Evolutionary conservation across 2,113 vertebrate species (phyloP).

Genomic region (Ageneiosus marmoratus): DNA sequence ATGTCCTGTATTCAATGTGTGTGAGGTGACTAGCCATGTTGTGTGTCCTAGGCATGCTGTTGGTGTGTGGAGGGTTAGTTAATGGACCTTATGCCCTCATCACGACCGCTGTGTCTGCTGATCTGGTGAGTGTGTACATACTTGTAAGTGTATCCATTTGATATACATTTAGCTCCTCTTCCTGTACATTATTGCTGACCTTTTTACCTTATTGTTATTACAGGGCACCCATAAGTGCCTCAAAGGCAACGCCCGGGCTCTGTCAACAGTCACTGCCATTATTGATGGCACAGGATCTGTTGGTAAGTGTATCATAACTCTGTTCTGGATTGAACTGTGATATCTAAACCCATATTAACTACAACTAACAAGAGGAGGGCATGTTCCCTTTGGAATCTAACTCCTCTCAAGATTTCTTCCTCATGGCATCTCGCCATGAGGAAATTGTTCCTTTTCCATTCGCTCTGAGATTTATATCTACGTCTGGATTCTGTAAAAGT

Average conservation of each 20-base stretch:
- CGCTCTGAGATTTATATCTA: neutral
- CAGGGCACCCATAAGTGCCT: conserved; percentile 93
- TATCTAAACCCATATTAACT: neutral
- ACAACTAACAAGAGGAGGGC: no score
- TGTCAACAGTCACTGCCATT: conserved; percentile 92
- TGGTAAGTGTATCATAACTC: conserved; percentile 55
- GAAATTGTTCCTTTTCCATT: neutral
- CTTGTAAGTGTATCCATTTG: neutral
- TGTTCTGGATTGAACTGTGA: neutral
- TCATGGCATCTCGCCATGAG: neutral
- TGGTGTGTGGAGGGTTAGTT: conserved; percentile 86
- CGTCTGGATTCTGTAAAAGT: neutral
- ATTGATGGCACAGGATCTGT: conserved; percentile 92
- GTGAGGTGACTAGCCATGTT: neutral
- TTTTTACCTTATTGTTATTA: neutral
- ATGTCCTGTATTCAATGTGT: neutral
- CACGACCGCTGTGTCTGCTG: conserved; percentile 93
- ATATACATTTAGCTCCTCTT: neutral
- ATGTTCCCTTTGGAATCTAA: neutral
- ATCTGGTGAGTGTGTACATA: conserved; percentile 78
- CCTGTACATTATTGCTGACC: neutral
- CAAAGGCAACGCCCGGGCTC: conserved; percentile 86
- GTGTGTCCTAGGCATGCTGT: conserved; percentile 79
- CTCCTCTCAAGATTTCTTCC: neutral
- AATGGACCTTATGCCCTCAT: conserved; percentile 94